Percentiles rank a stretch among this genome's conserved stretches.
Evolutionary conservation across 2,113 vertebrate species (phyloP).

Genomic region (Stegostoma tigrinum): DNA sequence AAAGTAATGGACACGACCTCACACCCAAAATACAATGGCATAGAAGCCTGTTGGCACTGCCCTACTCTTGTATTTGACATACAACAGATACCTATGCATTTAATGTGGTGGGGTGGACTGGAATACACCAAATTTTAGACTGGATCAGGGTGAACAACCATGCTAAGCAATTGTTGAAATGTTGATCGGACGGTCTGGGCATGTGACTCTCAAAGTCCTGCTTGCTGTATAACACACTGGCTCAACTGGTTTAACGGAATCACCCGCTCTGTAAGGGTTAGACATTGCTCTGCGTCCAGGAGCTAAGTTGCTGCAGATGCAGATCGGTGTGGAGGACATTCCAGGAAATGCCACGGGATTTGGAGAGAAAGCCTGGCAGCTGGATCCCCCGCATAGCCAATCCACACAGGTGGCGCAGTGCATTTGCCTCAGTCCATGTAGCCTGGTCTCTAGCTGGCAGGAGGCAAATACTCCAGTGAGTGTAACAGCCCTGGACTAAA

Average conservation of each 20-base stretch:
- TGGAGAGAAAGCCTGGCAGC: background rate
- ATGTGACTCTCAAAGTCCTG: background rate
- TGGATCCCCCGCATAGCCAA: background rate
- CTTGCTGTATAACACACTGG: too few species aligned
- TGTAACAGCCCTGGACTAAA: background rate
- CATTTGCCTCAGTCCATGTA: background rate
- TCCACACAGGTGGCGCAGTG: background rate
- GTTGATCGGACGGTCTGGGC: background rate
- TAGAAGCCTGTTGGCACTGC: background rate
- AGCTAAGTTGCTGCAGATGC: background rate
- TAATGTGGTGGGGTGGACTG: background rate
- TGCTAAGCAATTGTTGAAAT: background rate
- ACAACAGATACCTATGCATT: background rate
- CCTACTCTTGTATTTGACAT: background rate
- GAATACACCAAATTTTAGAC: background rate
- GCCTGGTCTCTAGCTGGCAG: background rate
- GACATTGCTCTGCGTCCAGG: background rate
- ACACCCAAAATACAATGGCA: background rate
- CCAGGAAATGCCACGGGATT: background rate
- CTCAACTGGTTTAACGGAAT: background rate
- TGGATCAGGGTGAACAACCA: background rate
- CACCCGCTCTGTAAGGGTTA: background rate
- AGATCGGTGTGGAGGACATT: background rate
- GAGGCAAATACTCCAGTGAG: background rate
- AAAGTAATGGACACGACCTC: background rate